Evolutionary conservation across 92 coral and sea anemone species (phyloP), one percentile per base, ranked within the genome.

Genomic region (Epizoanthus illoricatus): DNA sequence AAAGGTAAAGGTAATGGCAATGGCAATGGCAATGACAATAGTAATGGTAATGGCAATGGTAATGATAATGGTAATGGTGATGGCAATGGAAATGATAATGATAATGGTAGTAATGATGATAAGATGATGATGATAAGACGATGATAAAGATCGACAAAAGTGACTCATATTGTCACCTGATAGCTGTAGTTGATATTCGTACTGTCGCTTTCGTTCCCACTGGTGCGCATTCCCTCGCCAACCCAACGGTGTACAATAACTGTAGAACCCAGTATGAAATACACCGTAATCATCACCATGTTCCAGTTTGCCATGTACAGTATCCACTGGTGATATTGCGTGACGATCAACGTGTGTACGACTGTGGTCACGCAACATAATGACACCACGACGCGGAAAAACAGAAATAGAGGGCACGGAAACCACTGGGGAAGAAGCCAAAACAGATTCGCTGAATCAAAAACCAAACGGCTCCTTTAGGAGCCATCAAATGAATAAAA

Each of bases 291-390:
- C 0, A 39, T n/a, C 28, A 64, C 39, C 69, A 21, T 20, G 16
- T 39, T 64, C 69, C 69, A 64, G 69, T 64, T 64, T 64, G 69
- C 40, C 17, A 64, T 4, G 69, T 64, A 64, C 69, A 64, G 28
- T 16, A 64, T 1, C 69, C 33, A 64, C 5, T 23, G 28, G 36
- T 9, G 69, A n/a, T 23, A 21, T 8, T 33, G 41, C 39, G 18
- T 64, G 69, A 64, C 69, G 39, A 64, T 39, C 13, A 64, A 5
- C 0, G 69, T 20, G 12, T 64, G 69, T 40, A 16, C 40, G 28
- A 21, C 69, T 23, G 28, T 23, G 39, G 40, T 64, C 69, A 64
- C 69, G 69, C 69, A 64, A 64, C 69, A 64, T 7, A 64, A 17
- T 64, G 28, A 64, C 40, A 9, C 39, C 39, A 64, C 69, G 36